These are phyloP conservation scores for Actinia tenebrosa DNA, from an alignment of 64 coral and sea anemone genomes.

Conservation along the genomic window DNA sequence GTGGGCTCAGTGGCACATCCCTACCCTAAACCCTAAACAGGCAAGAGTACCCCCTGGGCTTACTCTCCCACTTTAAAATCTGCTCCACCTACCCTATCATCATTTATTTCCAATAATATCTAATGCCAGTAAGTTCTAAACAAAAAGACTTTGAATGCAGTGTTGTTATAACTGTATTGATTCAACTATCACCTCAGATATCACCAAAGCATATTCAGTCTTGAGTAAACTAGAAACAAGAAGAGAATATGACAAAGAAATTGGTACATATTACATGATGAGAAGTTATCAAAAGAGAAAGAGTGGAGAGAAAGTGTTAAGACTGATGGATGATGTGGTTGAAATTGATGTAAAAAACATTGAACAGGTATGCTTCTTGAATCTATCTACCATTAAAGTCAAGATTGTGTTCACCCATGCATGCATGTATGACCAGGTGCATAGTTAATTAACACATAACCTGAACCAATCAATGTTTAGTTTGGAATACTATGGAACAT, in stretches of 20 bases:
- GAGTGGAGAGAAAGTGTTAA: conserved; percentile 52
- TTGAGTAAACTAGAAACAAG: conserved; percentile 66
- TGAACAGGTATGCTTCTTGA: conserved; percentile 43
- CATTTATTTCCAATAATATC: too few relatives aligned
- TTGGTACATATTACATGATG: conserved; percentile 78
- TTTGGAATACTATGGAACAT: too few relatives aligned
- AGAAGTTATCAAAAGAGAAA: conserved; percentile 63
- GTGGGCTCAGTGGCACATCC: too few relatives aligned
- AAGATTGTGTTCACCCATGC: neutral
- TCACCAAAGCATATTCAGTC: conserved; percentile 66
- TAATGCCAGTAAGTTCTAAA: too few relatives aligned
- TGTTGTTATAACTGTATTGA: neutral
- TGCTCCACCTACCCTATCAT: too few relatives aligned
- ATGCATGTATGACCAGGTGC: too few relatives aligned
- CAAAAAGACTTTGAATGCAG: neutral
- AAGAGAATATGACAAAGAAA: conserved; percentile 88
- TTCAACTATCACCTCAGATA: conserved; percentile 32
- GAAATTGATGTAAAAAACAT: conserved; percentile 76
- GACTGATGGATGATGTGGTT: conserved; percentile 68
- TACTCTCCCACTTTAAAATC: too few relatives aligned
- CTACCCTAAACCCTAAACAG: neutral
- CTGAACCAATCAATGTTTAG: too few relatives aligned
- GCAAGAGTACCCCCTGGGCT: too few relatives aligned
- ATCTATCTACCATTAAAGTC: neutral
- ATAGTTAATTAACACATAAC: too few relatives aligned